A percentile compares a stretch with the other conserved stretches of the same genome.
phyloP scores from a whole-genome alignment of 2,888 invertebrate genomes.

The Laspeyria flexula region DNA sequence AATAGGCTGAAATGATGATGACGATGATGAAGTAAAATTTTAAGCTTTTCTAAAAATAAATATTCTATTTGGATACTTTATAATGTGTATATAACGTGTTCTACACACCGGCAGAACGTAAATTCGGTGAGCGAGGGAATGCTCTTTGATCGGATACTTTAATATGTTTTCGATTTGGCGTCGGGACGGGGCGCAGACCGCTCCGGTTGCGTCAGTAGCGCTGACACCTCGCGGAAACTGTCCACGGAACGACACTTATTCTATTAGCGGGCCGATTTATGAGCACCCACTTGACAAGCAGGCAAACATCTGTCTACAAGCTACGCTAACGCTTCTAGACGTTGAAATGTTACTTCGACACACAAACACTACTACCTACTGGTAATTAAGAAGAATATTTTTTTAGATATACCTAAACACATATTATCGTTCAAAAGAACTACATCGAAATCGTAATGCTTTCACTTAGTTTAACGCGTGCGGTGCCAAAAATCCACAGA shows the following conservation, averaged over 20 bases:
- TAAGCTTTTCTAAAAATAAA: no score
- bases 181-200: constrained; percentile 71
- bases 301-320: constrained; percentile 60
- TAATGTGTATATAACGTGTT: constrained; percentile 32
- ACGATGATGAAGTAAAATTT: no score
- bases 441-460: constrained; percentile 52
- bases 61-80: constrained; percentile 29
- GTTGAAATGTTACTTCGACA: constrained; percentile 50
- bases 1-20: no score
- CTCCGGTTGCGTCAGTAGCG: constrained; percentile 67
- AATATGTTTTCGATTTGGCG: constrained; percentile 79
- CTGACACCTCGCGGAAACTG: constrained; percentile 69
- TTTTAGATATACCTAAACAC: constrained; percentile 18
- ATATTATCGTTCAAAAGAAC: constrained; percentile 30
- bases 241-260: constrained; percentile 65
- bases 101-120: constrained; percentile 53
- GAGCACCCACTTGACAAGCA: constrained; percentile 56
- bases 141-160: constrained; percentile 79
- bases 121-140: constrained; percentile 62
- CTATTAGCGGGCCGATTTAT: constrained; percentile 70
- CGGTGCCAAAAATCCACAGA: constrained; percentile 68
- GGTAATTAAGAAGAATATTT: constrained; percentile 23
- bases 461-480: constrained; percentile 43
- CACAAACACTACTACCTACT: constrained; percentile 18
- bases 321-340: constrained; percentile 54